Base-by-base conservation (phyloP, 2,888 invertebrate genomes). In the Caenorhabditis japonica region DNA sequence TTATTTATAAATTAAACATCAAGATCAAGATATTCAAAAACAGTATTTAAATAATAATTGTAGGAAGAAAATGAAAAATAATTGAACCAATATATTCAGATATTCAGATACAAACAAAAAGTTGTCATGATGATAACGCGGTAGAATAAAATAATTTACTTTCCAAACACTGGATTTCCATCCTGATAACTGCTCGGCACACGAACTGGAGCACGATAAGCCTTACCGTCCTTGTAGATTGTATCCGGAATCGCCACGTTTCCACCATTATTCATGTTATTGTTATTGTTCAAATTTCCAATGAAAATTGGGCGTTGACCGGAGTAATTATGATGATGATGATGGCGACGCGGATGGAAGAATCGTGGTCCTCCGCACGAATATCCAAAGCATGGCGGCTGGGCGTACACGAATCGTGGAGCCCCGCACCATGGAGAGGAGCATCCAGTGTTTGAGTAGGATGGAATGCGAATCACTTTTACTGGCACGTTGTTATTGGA, bases 141-240 rank as follows among this genome's bases (percentile, higher is more conserved):
- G 34, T 27, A 3, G 46, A 4, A 38, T 17, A 21, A 47, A 33
- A 7, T 25, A 30, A 21, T 17, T 71, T 71, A 71, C 30, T 47
- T 59, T 44, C 71, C 59, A 59, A 71, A 71, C 2, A 71, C 71
- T 46, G 71, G 71, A 43, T 71, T 71, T 47, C 71, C 71, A 21
- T 71, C 71, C 43, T 58, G 51, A 52, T 71, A 71, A 23, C 62
- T 71, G 59, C 52, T 59, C 41, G 62, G 71, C 15, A 71, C 53
- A 21, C 62, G 70, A 33, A 71, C 56, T 15, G 70, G 70, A 33
- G 70, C 61, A 44, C 55, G 43, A 25, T 56, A 51, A 2, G 56
- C 61, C 21, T 41, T 10, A 25, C 59, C 70, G 39, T 71, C 58
- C 13, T 23, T 49, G 52, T 58, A 71, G 36, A 71, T 61, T 10